Conservation (phyloP, 2,113 vertebrate genomes). For the Opisthocomus hoazin region DNA sequence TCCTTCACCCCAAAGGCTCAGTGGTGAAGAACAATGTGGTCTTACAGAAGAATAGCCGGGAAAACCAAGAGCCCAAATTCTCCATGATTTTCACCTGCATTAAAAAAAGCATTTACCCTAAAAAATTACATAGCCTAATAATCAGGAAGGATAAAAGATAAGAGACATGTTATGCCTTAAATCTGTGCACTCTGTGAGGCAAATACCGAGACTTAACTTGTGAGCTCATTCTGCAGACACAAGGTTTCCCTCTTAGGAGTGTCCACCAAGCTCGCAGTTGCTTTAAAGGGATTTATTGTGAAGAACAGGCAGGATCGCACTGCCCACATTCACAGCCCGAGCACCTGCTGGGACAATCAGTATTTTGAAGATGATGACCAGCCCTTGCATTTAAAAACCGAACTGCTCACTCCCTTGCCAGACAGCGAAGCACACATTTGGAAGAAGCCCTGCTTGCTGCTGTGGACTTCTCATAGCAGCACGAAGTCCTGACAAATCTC, state of each 20-base stretch:
- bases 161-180: not conserved
- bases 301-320: not conserved
- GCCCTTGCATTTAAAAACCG: not conserved
- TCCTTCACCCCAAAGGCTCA: not conserved
- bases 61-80: not conserved
- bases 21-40: not conserved
- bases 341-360: not conserved
- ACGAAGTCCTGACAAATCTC: not conserved
- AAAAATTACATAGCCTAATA: not conserved
- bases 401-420: not conserved
- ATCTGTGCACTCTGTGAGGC: not conserved
- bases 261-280: not conserved
- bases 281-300: not conserved
- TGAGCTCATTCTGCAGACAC: not conserved
- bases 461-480: not conserved
- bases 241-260: not conserved
- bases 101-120: not conserved
- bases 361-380: not conserved
- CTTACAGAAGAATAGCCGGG: not conserved
- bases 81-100: accelerated
- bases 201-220: not conserved
- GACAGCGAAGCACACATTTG: not conserved
- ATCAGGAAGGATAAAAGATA: not conserved
- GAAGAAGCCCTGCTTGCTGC: not conserved
- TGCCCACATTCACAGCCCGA: not conserved